These are phyloP conservation scores for Cisticola juncidis DNA, from an alignment of 2,113 vertebrate species.

Conservation along the genomic window DNA sequence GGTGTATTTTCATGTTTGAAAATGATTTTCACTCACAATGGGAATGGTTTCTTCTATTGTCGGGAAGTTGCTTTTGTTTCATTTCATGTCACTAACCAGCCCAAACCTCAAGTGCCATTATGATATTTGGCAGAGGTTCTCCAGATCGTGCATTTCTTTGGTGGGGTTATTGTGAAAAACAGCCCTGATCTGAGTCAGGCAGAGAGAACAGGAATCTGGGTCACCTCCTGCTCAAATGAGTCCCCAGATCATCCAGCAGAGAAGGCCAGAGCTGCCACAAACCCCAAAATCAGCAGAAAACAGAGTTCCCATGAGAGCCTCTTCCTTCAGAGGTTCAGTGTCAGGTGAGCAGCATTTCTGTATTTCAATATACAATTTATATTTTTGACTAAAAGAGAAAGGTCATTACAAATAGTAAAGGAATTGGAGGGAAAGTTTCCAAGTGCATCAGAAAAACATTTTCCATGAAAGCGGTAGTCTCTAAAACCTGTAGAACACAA, in stretches of 20 bases:
- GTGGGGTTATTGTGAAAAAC: background rate
- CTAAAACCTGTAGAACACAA: background rate
- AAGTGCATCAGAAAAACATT: background rate
- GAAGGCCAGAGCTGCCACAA: background rate
- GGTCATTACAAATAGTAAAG: background rate
- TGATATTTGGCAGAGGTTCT: background rate
- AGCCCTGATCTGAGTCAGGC: background rate
- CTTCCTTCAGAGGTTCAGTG: background rate
- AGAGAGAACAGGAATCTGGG: background rate
- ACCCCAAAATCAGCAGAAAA: background rate
- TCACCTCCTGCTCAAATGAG: background rate
- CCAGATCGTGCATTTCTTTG: background rate
- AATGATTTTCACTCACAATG: background rate
- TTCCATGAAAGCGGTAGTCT: background rate
- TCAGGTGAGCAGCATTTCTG: background rate
- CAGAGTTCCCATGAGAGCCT: background rate
- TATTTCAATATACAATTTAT: background rate
- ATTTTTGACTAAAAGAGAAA: background rate
- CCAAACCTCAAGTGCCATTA: background rate
- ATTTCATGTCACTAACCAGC: background rate
- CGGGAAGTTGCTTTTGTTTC: slow-evolving; percentile 27
- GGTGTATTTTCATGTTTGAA: background rate
- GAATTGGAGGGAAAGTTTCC: background rate
- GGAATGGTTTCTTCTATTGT: background rate
- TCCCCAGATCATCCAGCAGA: accelerated